Evolutionary conservation across 2,113 vertebrate genomes (phyloP).

Genomic region (Sula dactylatra): DNA sequence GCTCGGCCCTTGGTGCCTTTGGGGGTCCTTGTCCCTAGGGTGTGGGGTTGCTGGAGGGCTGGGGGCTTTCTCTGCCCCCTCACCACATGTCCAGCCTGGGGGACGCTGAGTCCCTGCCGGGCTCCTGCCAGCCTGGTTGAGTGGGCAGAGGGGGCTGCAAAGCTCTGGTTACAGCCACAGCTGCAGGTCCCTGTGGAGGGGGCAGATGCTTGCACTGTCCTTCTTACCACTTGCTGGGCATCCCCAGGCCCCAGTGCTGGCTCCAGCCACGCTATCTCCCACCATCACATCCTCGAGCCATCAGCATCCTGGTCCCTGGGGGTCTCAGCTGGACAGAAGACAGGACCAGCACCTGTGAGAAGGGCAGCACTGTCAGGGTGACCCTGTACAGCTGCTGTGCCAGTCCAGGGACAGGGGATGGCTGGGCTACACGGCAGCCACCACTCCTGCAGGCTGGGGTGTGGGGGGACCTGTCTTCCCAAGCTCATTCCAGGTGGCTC

Average conservation of each 20-base stretch:
- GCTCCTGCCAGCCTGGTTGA: not conserved
- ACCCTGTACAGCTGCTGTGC: not conserved
- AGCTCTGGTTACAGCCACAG: not conserved
- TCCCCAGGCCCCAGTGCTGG: fast-evolving
- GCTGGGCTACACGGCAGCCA: fast-evolving
- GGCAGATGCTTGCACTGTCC: fast-evolving
- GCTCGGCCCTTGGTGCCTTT: fast-evolving
- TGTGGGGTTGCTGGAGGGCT: fast-evolving
- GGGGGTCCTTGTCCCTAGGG: not conserved
- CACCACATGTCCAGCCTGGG: fast-evolving
- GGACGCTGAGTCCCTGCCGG: fast-evolving
- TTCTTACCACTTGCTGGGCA: not conserved
- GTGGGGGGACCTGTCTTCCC: not conserved
- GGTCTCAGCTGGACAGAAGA: not conserved
- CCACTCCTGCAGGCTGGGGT: not conserved
- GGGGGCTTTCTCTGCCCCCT: not conserved
- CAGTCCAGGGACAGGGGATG: not conserved
- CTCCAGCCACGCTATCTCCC: fast-evolving
- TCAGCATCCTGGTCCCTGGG: not conserved
- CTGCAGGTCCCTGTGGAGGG: fast-evolving
- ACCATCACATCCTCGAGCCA: not conserved
- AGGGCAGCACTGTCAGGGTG: not conserved
- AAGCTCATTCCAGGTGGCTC: not conserved
- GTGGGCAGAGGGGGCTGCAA: not conserved
- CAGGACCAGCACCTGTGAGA: not conserved